Evolutionary conservation across 2,113 vertebrate genomes (phyloP), one percentile per base, ranked within the genome.

Genomic region (Pterocles burchelli): DNA sequence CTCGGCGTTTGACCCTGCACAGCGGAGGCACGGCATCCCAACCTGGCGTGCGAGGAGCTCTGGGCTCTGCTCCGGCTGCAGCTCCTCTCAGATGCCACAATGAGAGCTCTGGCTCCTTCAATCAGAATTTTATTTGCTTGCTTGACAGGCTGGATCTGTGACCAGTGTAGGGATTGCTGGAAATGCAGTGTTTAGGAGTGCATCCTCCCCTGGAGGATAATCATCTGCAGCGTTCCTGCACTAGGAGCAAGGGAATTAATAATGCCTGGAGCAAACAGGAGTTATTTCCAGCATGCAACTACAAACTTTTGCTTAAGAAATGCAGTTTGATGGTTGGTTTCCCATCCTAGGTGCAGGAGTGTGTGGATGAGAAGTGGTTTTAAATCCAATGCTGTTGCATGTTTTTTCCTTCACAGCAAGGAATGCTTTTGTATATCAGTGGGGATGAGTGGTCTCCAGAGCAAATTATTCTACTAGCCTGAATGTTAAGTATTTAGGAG

Each of bases 1-100:
- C 70, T 58, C 90, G 74, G 77, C 51, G 41, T 92, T 97, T 95
- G 81, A 88, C 91, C 95, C 62, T 2, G 4, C 14, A 11, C 33
- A 58, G 84, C 67, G 21, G 85, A 33, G 51, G 36, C 41, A 16
- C 10, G 54, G 33, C 88, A 61, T 10, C 62, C 79, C 83, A 79
- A 15, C 88, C 46, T 33, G 52, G 80, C 4, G 70, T 13, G 34
- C 26, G 26, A 55, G 31, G 88, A 10, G 67, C 36, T 76, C 57
- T 14, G 29, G 9, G 2, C 54, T 15, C 33, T 10, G 21, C 58
- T 36, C 25, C 24, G 6, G 7, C 66, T 18, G 4, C 3, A 68
- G 43, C 17, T 18, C 13, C 2, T 73, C 52, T 57, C 48, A 31
- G 41, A 66, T n/a, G 62, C 79, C 29, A 31, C 55, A 65, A 19